These are phyloP conservation scores for Hypercompe scribonia DNA, from an alignment of 2,888 invertebrate genomes.

Conservation along the genomic window DNA sequence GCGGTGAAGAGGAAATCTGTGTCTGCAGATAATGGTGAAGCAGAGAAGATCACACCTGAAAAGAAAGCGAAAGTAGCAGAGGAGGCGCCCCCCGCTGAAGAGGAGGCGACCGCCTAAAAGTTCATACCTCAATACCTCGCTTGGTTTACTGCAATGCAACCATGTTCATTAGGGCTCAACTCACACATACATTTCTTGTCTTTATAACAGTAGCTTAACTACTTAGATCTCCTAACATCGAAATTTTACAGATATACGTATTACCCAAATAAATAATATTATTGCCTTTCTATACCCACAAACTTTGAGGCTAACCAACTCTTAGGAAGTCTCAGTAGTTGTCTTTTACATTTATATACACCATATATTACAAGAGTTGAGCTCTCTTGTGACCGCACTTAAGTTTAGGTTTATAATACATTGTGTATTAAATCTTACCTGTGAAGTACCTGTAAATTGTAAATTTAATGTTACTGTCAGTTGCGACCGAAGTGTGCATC, in stretches of 20 bases:
- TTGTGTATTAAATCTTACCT: slow-evolving; percentile 82
- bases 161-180: slow-evolving; percentile 81
- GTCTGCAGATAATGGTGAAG: slow-evolving; percentile 84
- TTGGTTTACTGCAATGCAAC: slow-evolving; percentile 86
- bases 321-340: slow-evolving; percentile 51
- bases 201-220: slow-evolving; percentile 36
- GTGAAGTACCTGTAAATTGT: slow-evolving; percentile 86
- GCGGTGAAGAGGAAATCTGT: slow-evolving; percentile 91
- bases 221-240: slow-evolving; percentile 46
- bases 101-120: slow-evolving; percentile 87
- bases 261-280: slow-evolving; percentile 3
- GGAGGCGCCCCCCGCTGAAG: slow-evolving; percentile 85
- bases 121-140: slow-evolving; percentile 54
- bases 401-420: slow-evolving; percentile 80
- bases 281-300: slow-evolving; percentile 30
- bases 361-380: slow-evolving; percentile 75
- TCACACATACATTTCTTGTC: slow-evolving; percentile 73
- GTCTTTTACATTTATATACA: slow-evolving; percentile 51
- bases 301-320: slow-evolving; percentile 34
- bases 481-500: slow-evolving; percentile 74
- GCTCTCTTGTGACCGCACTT: slow-evolving; percentile 80
- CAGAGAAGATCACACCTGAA: slow-evolving; percentile 89
- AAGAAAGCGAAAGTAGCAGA: slow-evolving; percentile 91
- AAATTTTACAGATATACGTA: slow-evolving; percentile 44
- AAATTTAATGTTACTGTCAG: slow-evolving; percentile 78